These are phyloP conservation scores for Scolopax rusticola DNA, from an alignment of 2,797 vertebrate species.

Conservation along the genomic window DNA sequence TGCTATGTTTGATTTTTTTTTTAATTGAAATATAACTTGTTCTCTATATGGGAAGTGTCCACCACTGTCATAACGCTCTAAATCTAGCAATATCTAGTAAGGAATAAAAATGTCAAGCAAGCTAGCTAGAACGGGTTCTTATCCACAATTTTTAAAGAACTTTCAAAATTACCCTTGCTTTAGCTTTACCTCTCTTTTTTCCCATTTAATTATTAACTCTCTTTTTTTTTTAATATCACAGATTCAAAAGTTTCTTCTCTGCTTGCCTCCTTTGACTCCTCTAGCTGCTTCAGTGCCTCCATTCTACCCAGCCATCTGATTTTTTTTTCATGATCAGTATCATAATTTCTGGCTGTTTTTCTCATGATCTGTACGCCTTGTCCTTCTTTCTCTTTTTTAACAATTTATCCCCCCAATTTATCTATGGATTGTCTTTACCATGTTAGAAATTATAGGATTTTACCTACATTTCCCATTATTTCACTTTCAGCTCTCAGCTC, in stretches of 20 bases:
- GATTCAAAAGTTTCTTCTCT: neutral
- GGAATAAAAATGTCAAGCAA: neutral
- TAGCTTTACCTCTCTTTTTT: neutral
- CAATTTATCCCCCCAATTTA: neutral
- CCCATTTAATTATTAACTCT: neutral
- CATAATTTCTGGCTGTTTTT: neutral
- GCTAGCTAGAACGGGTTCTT: neutral
- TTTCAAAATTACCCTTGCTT: neutral
- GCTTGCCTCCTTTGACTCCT: neutral
- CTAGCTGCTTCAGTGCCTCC: neutral
- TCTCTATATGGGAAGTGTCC: neutral
- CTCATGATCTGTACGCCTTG: neutral
- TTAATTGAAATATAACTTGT: neutral
- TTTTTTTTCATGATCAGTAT: neutral
- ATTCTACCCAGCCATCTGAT: neutral
- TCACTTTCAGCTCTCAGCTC: neutral
- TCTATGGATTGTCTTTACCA: neutral
- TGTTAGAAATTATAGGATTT: neutral
- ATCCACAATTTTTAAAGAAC: neutral
- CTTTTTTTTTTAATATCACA: neutral
- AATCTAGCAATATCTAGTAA: neutral
- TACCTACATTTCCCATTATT: neutral
- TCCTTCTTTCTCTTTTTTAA: neutral
- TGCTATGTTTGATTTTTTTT: neutral
- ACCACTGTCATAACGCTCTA: neutral